phyloP scores from a whole-genome alignment of 2,113 vertebrate genomes.

The Leucopsar rothschildi region DNA sequence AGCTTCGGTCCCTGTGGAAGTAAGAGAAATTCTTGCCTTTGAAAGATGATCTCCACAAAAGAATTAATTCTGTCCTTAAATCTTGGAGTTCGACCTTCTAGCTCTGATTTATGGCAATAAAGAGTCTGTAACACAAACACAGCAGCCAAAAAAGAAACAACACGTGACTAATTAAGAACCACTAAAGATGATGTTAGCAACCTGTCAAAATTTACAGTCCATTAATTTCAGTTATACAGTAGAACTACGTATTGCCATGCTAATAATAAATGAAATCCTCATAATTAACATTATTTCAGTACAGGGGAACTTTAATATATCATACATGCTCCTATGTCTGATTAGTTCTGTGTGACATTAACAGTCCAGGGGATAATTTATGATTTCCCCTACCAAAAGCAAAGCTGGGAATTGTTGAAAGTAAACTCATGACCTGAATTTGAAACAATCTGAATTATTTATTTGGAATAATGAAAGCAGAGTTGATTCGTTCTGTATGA shows the following conservation, averaged over 20 bases:
- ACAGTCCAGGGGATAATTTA: background rate
- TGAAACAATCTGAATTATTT: constrained; percentile 45
- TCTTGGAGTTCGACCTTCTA: background rate
- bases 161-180: constrained; percentile 38
- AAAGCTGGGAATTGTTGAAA: background rate
- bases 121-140: background rate
- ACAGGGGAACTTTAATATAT: background rate
- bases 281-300: constrained; percentile 46
- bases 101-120: background rate
- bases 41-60: background rate
- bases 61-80: background rate
- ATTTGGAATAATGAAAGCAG: background rate
- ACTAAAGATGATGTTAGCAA: constrained; percentile 27
- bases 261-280: constrained; percentile 47
- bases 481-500: background rate
- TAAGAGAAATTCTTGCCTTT: background rate
- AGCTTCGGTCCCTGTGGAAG: background rate
- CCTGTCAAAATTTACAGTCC: constrained; percentile 47
- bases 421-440: background rate
- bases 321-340: background rate
- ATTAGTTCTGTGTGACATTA: constrained; percentile 1
- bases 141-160: background rate
- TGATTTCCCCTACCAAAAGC: background rate
- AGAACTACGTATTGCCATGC: background rate
- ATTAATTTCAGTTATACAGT: constrained; percentile 23